Conservation (phyloP, 2,113 vertebrate species). For the Pomatostomus ruficeps region DNA sequence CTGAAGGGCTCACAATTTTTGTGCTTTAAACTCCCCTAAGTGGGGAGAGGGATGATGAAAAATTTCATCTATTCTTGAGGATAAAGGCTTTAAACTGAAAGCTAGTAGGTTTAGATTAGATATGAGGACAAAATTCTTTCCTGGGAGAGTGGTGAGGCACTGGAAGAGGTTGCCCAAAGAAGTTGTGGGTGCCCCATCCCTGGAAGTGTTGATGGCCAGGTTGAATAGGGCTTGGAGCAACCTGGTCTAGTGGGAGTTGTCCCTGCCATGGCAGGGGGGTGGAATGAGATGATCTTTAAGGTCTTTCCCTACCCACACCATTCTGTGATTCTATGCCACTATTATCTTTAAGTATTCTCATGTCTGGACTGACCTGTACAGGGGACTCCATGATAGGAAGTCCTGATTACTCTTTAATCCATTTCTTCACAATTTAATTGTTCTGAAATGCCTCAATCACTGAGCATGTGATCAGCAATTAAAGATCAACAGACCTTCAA, state of each 20-base stretch:
- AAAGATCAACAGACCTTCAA: not conserved
- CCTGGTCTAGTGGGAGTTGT: not conserved
- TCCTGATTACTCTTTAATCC: not conserved
- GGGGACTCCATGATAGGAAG: not conserved
- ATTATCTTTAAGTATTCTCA: not conserved
- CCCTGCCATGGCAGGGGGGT: not conserved
- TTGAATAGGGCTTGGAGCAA: not conserved
- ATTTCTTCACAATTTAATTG: not conserved
- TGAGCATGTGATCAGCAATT: not conserved
- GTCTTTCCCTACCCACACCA: not conserved
- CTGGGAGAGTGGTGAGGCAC: not conserved
- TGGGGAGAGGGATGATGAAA: not conserved
- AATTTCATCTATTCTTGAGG: not conserved
- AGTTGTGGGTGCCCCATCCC: not conserved
- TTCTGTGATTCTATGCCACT: not conserved
- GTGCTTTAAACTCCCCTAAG: not conserved
- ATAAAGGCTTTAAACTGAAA: not conserved
- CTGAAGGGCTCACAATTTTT: not conserved
- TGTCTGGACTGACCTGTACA: not conserved
- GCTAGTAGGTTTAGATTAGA: not conserved
- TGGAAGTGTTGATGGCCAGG: not conserved
- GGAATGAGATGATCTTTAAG: not conserved
- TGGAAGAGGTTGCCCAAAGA: not conserved
- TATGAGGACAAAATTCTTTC: not conserved
- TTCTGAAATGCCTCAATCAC: not conserved